Conservation (phyloP, 2,888 invertebrate genomes). For the Tanypteryx hageni region DNA sequence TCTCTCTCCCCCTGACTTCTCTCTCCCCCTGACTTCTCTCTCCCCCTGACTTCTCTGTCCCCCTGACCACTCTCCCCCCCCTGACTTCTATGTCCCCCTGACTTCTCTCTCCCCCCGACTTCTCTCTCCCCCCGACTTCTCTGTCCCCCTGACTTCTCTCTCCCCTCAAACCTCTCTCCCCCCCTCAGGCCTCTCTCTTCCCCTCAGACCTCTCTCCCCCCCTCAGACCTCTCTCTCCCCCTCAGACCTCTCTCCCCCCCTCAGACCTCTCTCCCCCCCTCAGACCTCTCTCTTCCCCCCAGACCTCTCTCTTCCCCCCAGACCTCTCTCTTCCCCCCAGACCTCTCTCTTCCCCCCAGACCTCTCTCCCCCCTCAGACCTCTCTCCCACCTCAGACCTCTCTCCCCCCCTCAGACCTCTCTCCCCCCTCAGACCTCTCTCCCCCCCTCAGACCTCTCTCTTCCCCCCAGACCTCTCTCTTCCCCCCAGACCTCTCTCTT, state of each 20-base stretch:
- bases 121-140: no score
- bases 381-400: neutral
- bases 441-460: neutral
- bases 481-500: no score
- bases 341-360: no score
- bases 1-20: neutral
- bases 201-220: neutral
- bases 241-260: constrained; percentile 24
- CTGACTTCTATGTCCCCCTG: neutral
- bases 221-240: neutral
- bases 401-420: neutral
- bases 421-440: neutral
- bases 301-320: no score
- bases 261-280: neutral
- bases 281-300: no score
- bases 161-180: neutral
- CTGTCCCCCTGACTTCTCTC: neutral
- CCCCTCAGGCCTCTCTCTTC: neutral
- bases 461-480: no score
- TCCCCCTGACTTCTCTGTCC: neutral
- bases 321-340: neutral
- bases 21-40: constrained; percentile 1
- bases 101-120: neutral
- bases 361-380: neutral
- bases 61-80: constrained; percentile 14